phyloP scores from a whole-genome alignment of 2,797 vertebrate species.

The Stomatorhinus walkeri region DNA sequence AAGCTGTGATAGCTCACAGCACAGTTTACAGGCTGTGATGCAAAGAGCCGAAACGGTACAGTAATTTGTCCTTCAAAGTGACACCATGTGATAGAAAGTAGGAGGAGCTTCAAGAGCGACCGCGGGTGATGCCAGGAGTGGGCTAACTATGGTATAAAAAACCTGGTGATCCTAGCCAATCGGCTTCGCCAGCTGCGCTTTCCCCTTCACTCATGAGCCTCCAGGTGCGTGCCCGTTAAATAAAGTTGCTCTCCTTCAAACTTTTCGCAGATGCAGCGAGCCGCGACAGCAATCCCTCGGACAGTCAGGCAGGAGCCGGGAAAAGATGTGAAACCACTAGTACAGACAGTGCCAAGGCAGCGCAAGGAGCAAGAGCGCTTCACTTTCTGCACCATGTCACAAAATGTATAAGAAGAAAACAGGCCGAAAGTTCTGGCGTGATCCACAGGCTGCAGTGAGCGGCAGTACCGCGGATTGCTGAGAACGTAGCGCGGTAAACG shows the following conservation, averaged over 20 bases:
- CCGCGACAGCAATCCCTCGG: neutral
- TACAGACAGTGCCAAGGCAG: neutral
- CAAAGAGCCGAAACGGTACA: neutral
- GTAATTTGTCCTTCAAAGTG: neutral
- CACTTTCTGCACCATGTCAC: neutral
- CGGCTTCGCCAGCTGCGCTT: conserved; percentile 23
- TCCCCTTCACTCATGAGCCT: conserved; percentile 44
- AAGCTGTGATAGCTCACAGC: neutral
- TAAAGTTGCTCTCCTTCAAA: conserved; percentile 41
- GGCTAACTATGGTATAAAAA: conserved; percentile 30
- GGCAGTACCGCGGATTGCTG: neutral
- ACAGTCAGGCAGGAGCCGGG: neutral
- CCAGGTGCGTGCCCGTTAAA: conserved; percentile 36
- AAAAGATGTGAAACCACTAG: neutral
- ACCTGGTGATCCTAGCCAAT: conserved; percentile 10
- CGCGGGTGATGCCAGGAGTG: neutral
- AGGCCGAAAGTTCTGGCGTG: neutral
- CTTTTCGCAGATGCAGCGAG: neutral
- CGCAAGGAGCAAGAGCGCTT: neutral
- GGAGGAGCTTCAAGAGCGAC: conserved; percentile 8
- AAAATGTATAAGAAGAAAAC: conserved; percentile 2
- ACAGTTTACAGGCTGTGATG: neutral
- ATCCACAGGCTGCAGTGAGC: neutral
- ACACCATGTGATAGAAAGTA: neutral
- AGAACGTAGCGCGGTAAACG: neutral